phyloP scores from a whole-genome alignment of 2,797 vertebrate genomes.

The Lithobates sylvaticus region DNA sequence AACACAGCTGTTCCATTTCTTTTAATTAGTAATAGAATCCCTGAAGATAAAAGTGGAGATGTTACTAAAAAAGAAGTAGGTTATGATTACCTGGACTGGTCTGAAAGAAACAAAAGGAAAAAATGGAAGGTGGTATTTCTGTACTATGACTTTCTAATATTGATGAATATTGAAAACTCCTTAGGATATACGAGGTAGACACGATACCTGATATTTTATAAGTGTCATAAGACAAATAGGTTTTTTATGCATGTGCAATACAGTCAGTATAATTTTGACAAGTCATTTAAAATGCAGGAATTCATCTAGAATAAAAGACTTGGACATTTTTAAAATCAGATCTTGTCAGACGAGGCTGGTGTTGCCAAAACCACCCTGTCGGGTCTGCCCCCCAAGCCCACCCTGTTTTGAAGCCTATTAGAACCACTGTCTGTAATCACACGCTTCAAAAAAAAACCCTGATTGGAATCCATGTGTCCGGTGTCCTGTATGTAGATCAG shows the following conservation, averaged over 20 bases:
- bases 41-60: constrained; percentile 27
- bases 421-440: too few species aligned
- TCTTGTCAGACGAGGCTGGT: too few species aligned
- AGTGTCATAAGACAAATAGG: too few species aligned
- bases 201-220: background rate
- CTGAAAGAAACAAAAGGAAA: background rate
- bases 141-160: background rate
- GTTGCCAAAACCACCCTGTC: too few species aligned
- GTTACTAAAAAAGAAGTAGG: background rate
- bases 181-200: background rate
- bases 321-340: too few species aligned
- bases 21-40: constrained; percentile 49
- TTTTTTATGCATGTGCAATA: too few species aligned
- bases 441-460: too few species aligned
- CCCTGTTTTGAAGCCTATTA: too few species aligned
- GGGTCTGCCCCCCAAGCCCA: too few species aligned
- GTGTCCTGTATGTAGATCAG: too few species aligned
- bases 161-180: background rate
- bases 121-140: background rate
- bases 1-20: constrained; percentile 31
- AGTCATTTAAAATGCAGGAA: background rate
- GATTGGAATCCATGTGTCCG: too few species aligned
- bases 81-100: background rate
- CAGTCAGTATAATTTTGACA: background rate
- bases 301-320: background rate